These are phyloP conservation scores for Calidris pugnax DNA, from an alignment of 2,113 vertebrate genomes.

Conservation along the genomic window DNA sequence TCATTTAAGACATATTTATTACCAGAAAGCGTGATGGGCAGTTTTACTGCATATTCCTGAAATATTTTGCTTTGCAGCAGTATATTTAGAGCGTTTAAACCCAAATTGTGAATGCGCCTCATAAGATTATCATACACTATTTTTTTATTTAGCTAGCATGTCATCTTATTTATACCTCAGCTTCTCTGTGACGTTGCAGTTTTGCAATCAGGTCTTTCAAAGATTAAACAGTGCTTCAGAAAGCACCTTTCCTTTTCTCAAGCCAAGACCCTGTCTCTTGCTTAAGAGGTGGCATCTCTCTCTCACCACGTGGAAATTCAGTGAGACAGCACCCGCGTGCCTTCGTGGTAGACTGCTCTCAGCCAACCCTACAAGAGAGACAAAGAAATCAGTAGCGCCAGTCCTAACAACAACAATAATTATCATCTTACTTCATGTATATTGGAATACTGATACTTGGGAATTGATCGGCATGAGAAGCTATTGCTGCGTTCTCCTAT, in stretches of 20 bases:
- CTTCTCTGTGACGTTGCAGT: conserved; percentile 56
- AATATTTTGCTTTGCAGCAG: not conserved
- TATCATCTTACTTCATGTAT: not conserved
- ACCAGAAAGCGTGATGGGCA: not conserved
- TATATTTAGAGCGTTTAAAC: not conserved
- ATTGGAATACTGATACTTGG: not conserved
- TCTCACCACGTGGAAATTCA: conserved; percentile 78
- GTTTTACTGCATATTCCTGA: not conserved
- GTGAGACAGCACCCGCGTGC: conserved; percentile 93
- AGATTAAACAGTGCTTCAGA: conserved; percentile 84
- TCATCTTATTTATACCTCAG: too few relatives aligned
- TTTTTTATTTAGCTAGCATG: too few relatives aligned
- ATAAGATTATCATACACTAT: not conserved
- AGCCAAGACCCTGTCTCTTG: conserved; percentile 75
- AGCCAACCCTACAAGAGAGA: conserved; percentile 80
- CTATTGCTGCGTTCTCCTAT: not conserved
- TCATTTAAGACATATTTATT: not conserved
- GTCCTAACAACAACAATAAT: not conserved
- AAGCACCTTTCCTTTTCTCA: conserved; percentile 81
- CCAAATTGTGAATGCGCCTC: not conserved
- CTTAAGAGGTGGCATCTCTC: conserved; percentile 54
- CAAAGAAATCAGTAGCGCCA: not conserved
- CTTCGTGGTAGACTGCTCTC: conserved; percentile 92
- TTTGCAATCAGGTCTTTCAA: conserved; percentile 84
- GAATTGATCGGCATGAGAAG: not conserved